Percentiles rank a stretch among this genome's conserved stretches.
Conservation (phyloP, 2,888 invertebrate genomes). For the Ophion slaviceki region DNA sequence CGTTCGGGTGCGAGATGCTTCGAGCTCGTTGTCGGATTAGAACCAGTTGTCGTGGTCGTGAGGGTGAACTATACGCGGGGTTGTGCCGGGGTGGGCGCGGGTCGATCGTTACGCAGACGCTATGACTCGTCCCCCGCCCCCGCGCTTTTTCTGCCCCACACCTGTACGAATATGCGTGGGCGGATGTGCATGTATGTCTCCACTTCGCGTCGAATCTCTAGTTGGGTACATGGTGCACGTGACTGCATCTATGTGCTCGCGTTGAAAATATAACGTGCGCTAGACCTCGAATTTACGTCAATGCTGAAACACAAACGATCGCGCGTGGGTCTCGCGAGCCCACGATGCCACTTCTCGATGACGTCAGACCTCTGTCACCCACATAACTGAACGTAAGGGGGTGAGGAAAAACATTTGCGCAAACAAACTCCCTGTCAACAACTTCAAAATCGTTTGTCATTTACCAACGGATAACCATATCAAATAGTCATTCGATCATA, state of each 20-base stretch:
- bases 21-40: constrained; percentile 23
- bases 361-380: constrained; percentile 27
- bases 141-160: neutral
- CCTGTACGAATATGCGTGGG: neutral
- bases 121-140: constrained; percentile 1
- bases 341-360: constrained; percentile 30
- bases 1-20: constrained; percentile 15
- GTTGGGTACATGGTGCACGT: neutral
- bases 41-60: constrained; percentile 17
- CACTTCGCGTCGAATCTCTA: neutral
- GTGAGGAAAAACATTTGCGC: neutral
- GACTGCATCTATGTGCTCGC: neutral
- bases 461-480: no score
- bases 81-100: constrained; percentile 45
- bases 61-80: constrained; percentile 42
- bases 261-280: constrained; percentile 16
- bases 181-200: neutral
- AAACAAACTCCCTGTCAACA: neutral
- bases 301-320: constrained; percentile 29
- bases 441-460: no score
- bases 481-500: no score
- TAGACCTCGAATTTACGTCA: constrained; percentile 57
- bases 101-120: constrained; percentile 62
- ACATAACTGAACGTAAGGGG: neutral
- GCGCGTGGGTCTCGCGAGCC: neutral